phyloP scores from a whole-genome alignment of 1,140 invertebrate genomes.

The Tribolium castaneum region DNA sequence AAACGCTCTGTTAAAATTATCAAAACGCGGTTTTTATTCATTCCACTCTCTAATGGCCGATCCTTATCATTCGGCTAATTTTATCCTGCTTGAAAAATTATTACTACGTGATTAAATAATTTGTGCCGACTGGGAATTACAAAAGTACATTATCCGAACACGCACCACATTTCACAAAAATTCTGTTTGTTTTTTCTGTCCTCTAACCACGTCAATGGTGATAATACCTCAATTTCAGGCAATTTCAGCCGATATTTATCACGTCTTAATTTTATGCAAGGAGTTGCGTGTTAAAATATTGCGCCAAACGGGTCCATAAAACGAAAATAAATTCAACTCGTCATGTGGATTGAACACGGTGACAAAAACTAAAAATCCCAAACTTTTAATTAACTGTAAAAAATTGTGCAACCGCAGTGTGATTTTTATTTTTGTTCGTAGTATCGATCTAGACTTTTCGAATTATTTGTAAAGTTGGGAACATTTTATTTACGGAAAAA shows the following conservation, averaged over 20 bases:
- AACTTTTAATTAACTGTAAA: too few species aligned
- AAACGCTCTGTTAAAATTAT: neutral
- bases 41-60: neutral
- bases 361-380: neutral
- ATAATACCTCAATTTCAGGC: neutral
- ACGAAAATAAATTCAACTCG: neutral
- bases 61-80: neutral
- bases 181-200: neutral
- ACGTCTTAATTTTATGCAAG: neutral
- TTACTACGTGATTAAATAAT: slow-evolving; percentile 8
- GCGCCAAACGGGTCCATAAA: neutral
- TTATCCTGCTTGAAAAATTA: slow-evolving; percentile 6
- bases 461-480: neutral
- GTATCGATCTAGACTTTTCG: neutral
- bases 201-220: neutral
- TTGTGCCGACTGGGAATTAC: slow-evolving; percentile 12
- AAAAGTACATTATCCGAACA: neutral
- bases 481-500: neutral
- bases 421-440: too few species aligned
- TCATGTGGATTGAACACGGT: neutral
- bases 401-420: too few species aligned
- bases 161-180: neutral
- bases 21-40: neutral
- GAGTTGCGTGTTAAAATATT: neutral
- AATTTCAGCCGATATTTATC: neutral